Conservation (phyloP, 2,113 vertebrate genomes). For the Erythrolamprus reginae region DNA sequence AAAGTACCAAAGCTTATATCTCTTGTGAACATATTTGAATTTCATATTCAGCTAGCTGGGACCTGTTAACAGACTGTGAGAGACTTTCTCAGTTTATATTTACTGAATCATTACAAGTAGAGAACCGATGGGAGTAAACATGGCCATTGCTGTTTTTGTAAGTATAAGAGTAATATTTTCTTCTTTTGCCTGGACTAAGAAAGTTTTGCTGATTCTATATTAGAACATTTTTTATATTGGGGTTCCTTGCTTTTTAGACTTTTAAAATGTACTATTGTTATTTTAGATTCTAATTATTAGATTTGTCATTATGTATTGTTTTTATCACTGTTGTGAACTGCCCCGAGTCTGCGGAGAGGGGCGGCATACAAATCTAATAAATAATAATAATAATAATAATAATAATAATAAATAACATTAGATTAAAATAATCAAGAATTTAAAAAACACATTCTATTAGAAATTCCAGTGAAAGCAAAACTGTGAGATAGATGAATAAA, state of each 20-base stretch:
- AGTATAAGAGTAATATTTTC: conserved; percentile 8
- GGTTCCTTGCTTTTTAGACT: no score
- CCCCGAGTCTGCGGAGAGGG: no score
- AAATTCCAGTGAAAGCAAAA: neutral
- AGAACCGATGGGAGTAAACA: neutral
- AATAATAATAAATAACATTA: no score
- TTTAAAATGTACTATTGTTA: no score
- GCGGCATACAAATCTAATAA: no score
- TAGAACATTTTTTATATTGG: no score
- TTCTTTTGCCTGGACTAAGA: conserved; percentile 13
- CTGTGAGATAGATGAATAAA: conserved; percentile 16
- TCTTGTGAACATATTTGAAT: neutral
- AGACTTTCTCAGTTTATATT: neutral
- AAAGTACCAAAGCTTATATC: neutral
- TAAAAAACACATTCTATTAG: neutral
- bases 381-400: no score
- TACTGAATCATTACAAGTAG: neutral
- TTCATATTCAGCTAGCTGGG: neutral
- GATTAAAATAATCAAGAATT: neutral
- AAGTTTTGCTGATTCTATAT: conserved; percentile 1
- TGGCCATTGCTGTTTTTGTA: neutral
- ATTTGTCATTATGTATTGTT: no score
- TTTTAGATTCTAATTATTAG: no score
- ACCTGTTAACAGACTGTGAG: neutral
- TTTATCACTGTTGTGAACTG: no score